Percentiles rank a stretch among this genome's conserved stretches.
phyloP scores from a whole-genome alignment of 2,888 invertebrate genomes.

The Cepaea hortensis region DNA sequence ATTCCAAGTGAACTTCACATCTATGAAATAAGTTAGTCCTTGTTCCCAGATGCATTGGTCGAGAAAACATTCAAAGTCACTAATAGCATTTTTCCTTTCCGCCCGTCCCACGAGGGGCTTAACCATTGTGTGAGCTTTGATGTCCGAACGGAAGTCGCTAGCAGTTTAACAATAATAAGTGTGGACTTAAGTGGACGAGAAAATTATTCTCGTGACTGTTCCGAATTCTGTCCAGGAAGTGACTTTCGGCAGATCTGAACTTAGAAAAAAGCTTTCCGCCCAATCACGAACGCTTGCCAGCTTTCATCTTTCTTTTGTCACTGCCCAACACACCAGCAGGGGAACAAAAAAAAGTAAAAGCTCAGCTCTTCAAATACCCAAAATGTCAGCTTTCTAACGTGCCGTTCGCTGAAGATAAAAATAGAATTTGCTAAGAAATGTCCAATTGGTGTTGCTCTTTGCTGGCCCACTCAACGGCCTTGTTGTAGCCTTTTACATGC shows the following conservation, averaged over 20 bases:
- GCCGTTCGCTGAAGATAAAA: not conserved
- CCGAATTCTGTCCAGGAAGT: not conserved
- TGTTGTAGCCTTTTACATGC: constrained; percentile 25
- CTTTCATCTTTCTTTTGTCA: not conserved
- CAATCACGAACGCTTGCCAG: not conserved
- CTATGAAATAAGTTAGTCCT: too few relatives aligned
- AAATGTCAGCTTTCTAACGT: not conserved
- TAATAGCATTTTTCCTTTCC: too few relatives aligned
- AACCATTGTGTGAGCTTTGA: too few relatives aligned
- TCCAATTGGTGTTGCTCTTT: constrained; percentile 34
- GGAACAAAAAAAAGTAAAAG: not conserved
- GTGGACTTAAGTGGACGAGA: not conserved
- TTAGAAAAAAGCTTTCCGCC: not conserved
- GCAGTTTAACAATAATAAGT: not conserved
- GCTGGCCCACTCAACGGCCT: constrained; percentile 19
- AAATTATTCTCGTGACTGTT: not conserved
- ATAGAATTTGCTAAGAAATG: constrained; percentile 26
- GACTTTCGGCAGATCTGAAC: constrained; percentile 11
- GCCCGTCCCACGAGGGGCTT: too few relatives aligned
- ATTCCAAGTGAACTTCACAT: too few relatives aligned
- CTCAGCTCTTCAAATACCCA: not conserved
- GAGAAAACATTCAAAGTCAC: too few relatives aligned
- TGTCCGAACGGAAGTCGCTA: too few relatives aligned
- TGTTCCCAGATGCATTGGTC: too few relatives aligned
- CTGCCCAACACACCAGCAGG: not conserved